Conservation (phyloP, 2,888 invertebrate genomes). For the Tortrix viridana region DNA sequence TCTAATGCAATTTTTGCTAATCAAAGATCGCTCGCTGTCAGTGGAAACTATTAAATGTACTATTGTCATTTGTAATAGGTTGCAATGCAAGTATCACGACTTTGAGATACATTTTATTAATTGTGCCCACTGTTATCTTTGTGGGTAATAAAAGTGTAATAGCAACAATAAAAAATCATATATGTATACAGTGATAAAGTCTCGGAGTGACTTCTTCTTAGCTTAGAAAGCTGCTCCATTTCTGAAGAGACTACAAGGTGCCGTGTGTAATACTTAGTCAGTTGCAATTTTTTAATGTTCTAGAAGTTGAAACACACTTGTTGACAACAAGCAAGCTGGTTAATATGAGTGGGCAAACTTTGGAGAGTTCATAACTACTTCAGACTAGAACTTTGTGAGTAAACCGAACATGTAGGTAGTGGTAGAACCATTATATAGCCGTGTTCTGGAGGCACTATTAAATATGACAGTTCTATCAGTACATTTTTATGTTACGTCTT, state of each 20-base stretch:
- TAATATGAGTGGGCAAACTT: conserved; percentile 22
- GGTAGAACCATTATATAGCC: neutral
- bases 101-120: neutral
- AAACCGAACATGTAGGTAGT: conserved; percentile 14
- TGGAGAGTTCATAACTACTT: conserved; percentile 20
- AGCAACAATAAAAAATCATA: too few relatives aligned
- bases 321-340: conserved; percentile 24
- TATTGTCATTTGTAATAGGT: too few relatives aligned
- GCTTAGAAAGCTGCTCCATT: too few relatives aligned
- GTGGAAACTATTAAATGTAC: neutral
- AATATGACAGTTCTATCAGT: neutral
- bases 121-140: too few relatives aligned
- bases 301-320: conserved; percentile 9
- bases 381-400: conserved; percentile 22
- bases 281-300: neutral
- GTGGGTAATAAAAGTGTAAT: too few relatives aligned
- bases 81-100: neutral
- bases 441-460: neutral
- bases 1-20: conserved; percentile 6
- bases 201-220: too few relatives aligned
- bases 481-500: too few relatives aligned
- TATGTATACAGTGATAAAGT: too few relatives aligned
- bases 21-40: neutral
- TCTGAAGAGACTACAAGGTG: too few relatives aligned
- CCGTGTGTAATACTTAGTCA: neutral